These are phyloP conservation scores for Alectura lathami DNA, from an alignment of 2,113 vertebrate species.

Conservation along the genomic window DNA sequence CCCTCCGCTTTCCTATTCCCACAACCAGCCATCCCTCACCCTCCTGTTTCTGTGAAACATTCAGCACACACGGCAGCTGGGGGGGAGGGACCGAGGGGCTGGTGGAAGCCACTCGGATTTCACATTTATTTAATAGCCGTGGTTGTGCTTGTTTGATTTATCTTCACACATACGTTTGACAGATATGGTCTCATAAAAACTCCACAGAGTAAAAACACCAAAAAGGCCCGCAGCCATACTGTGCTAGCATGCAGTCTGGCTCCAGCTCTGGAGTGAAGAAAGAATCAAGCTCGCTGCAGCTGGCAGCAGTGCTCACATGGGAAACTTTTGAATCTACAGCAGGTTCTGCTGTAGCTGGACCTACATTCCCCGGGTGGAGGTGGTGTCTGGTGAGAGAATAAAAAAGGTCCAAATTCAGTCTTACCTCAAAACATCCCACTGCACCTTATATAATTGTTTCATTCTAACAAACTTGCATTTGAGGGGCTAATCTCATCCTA, in stretches of 20 bases:
- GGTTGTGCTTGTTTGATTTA: slow-evolving; percentile 68
- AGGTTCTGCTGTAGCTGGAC: not conserved
- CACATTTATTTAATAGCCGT: slow-evolving; percentile 54
- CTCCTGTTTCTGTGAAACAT: slow-evolving; percentile 25
- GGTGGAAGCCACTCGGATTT: slow-evolving; percentile 63
- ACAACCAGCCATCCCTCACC: not conserved
- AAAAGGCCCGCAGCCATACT: slow-evolving; percentile 61
- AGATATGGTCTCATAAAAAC: slow-evolving; percentile 75
- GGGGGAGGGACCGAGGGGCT: slow-evolving; percentile 8
- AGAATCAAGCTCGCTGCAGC: not conserved
- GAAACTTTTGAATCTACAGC: not conserved
- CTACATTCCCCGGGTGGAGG: not conserved
- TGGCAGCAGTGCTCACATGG: not conserved
- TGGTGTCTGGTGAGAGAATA: not conserved
- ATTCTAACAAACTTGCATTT: not conserved
- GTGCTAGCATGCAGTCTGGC: slow-evolving; percentile 15
- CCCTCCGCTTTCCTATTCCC: not conserved
- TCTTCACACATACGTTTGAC: slow-evolving; percentile 67
- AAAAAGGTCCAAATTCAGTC: not conserved
- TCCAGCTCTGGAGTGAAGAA: not conserved
- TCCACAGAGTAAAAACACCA: slow-evolving; percentile 64
- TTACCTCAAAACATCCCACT: not conserved
- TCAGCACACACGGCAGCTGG: not conserved
- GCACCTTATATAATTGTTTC: not conserved
- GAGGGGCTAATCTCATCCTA: not conserved